Evolutionary conservation across 2,888 invertebrate genomes (phyloP), one percentile per base, ranked within the genome.

Genomic region (Zygogramma bicolorata): DNA sequence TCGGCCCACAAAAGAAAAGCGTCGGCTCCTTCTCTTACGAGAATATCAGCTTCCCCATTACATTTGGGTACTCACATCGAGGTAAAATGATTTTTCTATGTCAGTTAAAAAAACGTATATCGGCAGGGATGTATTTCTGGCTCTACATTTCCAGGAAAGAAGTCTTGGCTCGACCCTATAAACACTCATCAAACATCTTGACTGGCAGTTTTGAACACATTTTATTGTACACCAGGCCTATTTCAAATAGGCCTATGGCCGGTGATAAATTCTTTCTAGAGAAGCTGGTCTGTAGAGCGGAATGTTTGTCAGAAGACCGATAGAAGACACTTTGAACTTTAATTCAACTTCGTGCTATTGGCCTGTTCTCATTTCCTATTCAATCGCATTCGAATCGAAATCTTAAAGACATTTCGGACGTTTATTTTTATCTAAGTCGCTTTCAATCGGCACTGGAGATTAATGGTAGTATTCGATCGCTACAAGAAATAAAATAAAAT

Each of bases 301-400:
- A 53, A 25, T 53, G n/a, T 27, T 53, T 25, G 25, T 53, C 53
- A 25, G 25, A 53, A 53, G 25, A 25, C 53, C 27, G 53, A 49
- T 49, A n/a, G 53, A 53, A 53, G 25, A 8, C 53, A 53, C 53
- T 53, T 25, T 22, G 53, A 53, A 53, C 53, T 53, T 53, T 53
- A 25, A 53, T 53, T 53, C n/a, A 25, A 53, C 53, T 53, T 53
- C 7, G 53, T 53, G 22, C 25, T 25, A 53, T 53, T 53, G 53
- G 25, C 13, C 53, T 53, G 53, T 53, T 53, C 25, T 53, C 27
- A 53, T 53, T 53, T 53, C n/a, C 53, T 22, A 27, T 53, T 53
- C n/a, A 25, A 53, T 53, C n/a, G 53, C 27, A 53, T 53, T 18
- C 27, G 8, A 6, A 25, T n/a, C 25, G 27, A 27, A 53, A 27